Evolutionary conservation across 2,113 vertebrate species (phyloP), one percentile per base, ranked within the genome.

Genomic region (Dipodomys merriami): DNA sequence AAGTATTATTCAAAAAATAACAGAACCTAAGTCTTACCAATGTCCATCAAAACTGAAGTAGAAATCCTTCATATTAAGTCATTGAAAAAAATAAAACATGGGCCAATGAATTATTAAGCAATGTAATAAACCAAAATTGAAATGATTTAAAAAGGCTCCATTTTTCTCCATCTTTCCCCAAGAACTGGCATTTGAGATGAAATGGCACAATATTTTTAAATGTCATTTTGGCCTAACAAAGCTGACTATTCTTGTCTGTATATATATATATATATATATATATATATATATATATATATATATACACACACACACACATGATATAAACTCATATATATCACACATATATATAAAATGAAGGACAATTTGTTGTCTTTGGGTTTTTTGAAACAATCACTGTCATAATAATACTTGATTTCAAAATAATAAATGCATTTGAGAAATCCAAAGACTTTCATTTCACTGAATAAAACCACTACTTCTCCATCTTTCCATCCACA

Each of bases 201-300:
- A 87, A 10, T 57, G 74, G 49, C 57, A 94, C 10, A 76, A 23
- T 20, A 84, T 39, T 86, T 85, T 91, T 8, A 90, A 86, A 60
- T 4, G 49, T 25, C 30, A 33, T 20, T 53, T 89, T 81, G 57
- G n/a, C 12, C 84, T 86, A 93, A 67, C 20, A 94, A 95, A 92
- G 67, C n/a, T 92, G 35, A 86, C 22, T 33, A 15, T 53, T 29
- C 7, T 94, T 91, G 80, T 87, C 68, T 82, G 25, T 22, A 12
- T 10, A 83, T n/a, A 68, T 73, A 69, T 8, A 65, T 3, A 20
- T 6, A 11, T 35, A 19, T 33, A 22, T 49, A 12, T 35, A 35
- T 35, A 35, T 35, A 35, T 35, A 35, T 35, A 35, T 35, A 35
- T 35, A 35, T 35, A 35, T 35, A 35, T 35, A 35, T 35, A 35